These are phyloP conservation scores for Linepithema humile DNA, from an alignment of 1,140 invertebrate species.

Conservation along the genomic window DNA sequence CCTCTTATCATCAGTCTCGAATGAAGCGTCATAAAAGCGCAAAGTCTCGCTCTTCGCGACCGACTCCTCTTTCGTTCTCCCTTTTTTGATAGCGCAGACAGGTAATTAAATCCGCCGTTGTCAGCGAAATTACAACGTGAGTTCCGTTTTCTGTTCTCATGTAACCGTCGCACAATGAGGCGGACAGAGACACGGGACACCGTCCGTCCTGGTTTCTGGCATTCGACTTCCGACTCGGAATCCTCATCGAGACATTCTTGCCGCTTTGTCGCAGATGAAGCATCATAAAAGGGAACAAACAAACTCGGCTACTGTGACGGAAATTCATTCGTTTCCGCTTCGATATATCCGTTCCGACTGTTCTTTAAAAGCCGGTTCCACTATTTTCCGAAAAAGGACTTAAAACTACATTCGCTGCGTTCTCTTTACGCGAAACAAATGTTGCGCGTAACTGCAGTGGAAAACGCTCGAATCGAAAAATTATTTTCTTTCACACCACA, in stretches of 20 bases:
- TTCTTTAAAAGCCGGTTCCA: neutral
- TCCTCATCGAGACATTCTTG: neutral
- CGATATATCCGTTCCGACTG: neutral
- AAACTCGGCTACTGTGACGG: neutral
- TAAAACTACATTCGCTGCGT: neutral
- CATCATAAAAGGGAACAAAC: constrained; percentile 26
- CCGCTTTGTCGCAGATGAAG: constrained; percentile 15
- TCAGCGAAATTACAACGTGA: constrained; percentile 57
- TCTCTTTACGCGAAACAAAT: neutral
- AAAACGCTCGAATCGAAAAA: neutral
- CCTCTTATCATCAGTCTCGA: neutral
- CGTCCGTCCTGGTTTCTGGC: constrained; percentile 56
- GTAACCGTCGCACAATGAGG: constrained; percentile 52
- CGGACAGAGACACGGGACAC: constrained; percentile 28
- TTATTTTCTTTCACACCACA: neutral
- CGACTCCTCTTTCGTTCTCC: neutral
- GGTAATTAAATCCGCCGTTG: constrained; percentile 58
- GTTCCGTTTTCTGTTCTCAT: constrained; percentile 41
- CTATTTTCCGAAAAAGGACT: neutral
- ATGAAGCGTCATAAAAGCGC: neutral
- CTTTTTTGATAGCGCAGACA: constrained; percentile 27
- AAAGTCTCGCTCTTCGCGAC: neutral
- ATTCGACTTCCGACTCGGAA: constrained; percentile 60
- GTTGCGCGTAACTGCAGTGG: too few relatives aligned
- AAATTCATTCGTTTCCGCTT: constrained; percentile 24